Percentiles rank a stretch among this genome's conserved stretches.
Conservation (phyloP, 2,888 invertebrate species). For the Ophion slaviceki region DNA sequence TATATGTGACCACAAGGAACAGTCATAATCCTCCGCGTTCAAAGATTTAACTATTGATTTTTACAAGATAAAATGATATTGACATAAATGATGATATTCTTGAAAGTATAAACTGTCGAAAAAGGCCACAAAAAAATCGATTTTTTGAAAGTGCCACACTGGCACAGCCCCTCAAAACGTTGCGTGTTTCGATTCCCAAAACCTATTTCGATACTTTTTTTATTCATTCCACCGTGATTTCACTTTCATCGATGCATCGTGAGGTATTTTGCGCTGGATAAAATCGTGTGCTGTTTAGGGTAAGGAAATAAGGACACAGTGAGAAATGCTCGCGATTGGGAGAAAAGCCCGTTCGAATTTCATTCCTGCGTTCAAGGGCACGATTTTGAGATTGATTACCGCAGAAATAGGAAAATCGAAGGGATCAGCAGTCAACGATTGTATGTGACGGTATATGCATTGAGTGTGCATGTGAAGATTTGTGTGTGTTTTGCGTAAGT, state of each 20-base stretch:
- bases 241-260: neutral
- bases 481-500: constrained; percentile 1
- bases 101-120: too few relatives aligned
- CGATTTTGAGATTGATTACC: constrained; percentile 28
- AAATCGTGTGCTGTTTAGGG: neutral
- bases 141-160: too few relatives aligned
- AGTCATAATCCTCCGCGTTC: neutral
- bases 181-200: constrained; percentile 21
- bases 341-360: constrained; percentile 39
- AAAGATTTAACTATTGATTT: too few relatives aligned
- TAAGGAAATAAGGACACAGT: neutral
- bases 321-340: constrained; percentile 38
- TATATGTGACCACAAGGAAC: neutral
- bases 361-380: constrained; percentile 22
- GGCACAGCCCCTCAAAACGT: neutral
- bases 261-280: constrained; percentile 20
- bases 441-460: neutral
- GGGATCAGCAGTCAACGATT: constrained; percentile 15
- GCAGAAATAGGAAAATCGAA: constrained; percentile 44
- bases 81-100: too few relatives aligned
- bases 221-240: neutral
- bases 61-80: too few relatives aligned
- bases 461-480: neutral
- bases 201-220: neutral
- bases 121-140: too few relatives aligned